phyloP scores from a whole-genome alignment of 1,140 invertebrate genomes.

The Lerema accius region DNA sequence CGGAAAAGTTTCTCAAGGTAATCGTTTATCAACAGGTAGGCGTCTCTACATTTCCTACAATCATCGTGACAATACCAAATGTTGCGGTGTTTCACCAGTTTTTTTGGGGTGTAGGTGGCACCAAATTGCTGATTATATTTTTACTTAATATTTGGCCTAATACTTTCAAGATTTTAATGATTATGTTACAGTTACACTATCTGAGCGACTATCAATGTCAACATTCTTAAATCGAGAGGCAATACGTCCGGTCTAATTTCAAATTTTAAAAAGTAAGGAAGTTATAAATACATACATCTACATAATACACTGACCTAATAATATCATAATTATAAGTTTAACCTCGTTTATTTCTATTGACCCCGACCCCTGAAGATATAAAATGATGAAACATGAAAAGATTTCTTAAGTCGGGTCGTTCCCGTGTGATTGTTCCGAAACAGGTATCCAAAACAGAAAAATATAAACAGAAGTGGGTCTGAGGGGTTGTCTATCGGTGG shows the following conservation, averaged over 20 bases:
- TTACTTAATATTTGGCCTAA: no score
- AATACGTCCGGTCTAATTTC: no score
- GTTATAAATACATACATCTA: no score
- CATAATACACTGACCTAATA: background rate
- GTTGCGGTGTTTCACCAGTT: conserved; percentile 7
- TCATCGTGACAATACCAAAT: conserved; percentile 16
- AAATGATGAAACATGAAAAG: conserved; percentile 4
- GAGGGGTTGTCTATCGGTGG: conserved; percentile 51
- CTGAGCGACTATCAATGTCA: no score
- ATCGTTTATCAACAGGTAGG: conserved; percentile 22
- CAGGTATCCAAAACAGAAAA: conserved; percentile 57
- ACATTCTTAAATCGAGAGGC: no score
- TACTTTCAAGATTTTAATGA: no score
- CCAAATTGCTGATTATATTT: no score
- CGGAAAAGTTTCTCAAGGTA: conserved; percentile 30
- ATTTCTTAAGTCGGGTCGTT: conserved; percentile 38
- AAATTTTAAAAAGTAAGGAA: no score
- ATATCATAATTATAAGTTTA: conserved; percentile 19
- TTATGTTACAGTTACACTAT: no score
- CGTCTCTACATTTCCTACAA: conserved; percentile 31
- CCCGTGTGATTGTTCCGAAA: conserved; percentile 69
- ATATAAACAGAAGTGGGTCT: conserved; percentile 58
- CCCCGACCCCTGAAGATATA: conserved; percentile 42
- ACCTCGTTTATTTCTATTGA: conserved; percentile 37
- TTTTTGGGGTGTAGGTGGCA: background rate